Conservation (phyloP, 2,113 vertebrate species). For the Sylvia atricapilla region DNA sequence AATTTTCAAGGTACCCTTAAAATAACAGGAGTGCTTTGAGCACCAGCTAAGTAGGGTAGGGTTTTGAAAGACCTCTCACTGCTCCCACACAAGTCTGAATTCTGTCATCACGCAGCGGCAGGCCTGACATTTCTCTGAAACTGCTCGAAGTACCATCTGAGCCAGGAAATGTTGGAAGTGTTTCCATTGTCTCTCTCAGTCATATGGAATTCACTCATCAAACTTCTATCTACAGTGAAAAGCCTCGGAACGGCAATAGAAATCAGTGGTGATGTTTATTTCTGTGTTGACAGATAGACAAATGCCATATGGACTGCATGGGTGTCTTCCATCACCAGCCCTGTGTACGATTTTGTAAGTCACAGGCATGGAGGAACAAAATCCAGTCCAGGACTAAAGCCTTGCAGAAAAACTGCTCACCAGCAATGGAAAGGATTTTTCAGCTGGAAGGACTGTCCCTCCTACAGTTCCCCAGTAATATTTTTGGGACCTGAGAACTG, state of each 20-base stretch:
- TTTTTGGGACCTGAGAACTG: not conserved
- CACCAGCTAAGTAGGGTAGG: not conserved
- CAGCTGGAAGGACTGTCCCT: not conserved
- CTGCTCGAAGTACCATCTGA: not conserved
- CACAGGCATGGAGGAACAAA: not conserved
- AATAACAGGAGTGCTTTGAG: not conserved
- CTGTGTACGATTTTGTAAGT: not conserved
- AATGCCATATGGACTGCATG: slow-evolving; percentile 36
- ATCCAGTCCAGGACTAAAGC: not conserved
- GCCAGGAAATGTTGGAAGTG: slow-evolving; percentile 30
- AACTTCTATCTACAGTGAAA: not conserved
- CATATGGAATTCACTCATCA: not conserved
- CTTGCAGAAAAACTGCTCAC: not conserved
- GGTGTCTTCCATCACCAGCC: slow-evolving; percentile 13
- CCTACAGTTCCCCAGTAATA: not conserved
- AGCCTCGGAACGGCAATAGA: not conserved
- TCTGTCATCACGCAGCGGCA: not conserved
- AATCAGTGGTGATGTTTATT: slow-evolving; percentile 9
- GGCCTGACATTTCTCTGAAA: slow-evolving; percentile 31
- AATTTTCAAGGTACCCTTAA: not conserved
- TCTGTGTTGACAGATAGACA: slow-evolving; percentile 12
- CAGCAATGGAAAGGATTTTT: not conserved
- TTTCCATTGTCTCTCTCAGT: slow-evolving; percentile 22
- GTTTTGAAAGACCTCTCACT: not conserved
- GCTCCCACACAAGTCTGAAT: slow-evolving; percentile 15